Percentiles rank a stretch among this genome's conserved stretches.
Evolutionary conservation across 2,797 vertebrate species (phyloP).

Genomic region (Acanthopagrus latus): DNA sequence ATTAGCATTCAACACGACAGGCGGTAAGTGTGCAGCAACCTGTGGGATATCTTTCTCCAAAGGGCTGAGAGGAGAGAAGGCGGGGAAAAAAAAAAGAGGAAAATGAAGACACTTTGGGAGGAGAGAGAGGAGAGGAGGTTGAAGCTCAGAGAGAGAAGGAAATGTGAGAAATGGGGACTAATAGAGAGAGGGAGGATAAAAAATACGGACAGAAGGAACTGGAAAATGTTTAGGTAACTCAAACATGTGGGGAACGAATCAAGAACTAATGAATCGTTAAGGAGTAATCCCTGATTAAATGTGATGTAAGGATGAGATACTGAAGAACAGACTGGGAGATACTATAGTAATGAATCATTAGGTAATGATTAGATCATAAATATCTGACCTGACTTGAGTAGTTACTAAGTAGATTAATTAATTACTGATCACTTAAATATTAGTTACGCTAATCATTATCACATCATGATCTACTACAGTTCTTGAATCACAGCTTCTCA

Average conservation of each 20-base stretch:
- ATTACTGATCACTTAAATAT: too few relatives aligned
- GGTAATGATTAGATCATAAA: too few relatives aligned
- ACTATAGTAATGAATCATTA: too few relatives aligned
- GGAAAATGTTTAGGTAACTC: not conserved
- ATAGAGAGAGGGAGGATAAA: not conserved
- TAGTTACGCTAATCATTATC: too few relatives aligned
- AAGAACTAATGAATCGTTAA: too few relatives aligned
- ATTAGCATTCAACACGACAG: slow-evolving; percentile 58
- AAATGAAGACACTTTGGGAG: slow-evolving; percentile 3
- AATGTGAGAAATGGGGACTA: slow-evolving; percentile 5
- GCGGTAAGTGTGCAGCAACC: slow-evolving; percentile 51
- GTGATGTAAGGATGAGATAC: too few relatives aligned
- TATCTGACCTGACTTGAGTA: too few relatives aligned
- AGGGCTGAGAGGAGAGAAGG: slow-evolving; percentile 8
- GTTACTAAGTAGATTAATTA: too few relatives aligned
- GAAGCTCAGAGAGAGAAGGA: not conserved
- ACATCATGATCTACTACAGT: too few relatives aligned
- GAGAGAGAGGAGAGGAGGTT: not conserved
- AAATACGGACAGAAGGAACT: slow-evolving; percentile 8
- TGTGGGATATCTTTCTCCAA: slow-evolving; percentile 43
- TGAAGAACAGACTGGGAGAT: too few relatives aligned
- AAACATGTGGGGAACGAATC: too few relatives aligned
- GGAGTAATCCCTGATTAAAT: too few relatives aligned
- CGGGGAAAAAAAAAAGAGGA: slow-evolving; percentile 3
- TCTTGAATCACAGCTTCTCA: not conserved